Evolutionary conservation across 30 jellyfish, hydroid and myxozoan species (phyloP).

Genomic region (Hydractinia echinata): DNA sequence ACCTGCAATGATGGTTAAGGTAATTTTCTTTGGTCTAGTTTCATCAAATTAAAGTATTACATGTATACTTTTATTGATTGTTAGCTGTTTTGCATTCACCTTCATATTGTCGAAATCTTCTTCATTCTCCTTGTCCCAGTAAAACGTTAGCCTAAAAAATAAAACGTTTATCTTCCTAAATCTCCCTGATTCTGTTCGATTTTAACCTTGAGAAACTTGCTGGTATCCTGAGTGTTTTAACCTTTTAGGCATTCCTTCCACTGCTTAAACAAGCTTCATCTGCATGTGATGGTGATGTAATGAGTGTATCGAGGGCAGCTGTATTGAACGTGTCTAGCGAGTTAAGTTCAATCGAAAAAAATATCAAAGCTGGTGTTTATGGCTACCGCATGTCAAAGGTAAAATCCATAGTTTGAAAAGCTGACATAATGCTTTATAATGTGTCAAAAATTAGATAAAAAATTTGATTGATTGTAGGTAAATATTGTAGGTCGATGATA

Average conservation of each 20-base stretch:
- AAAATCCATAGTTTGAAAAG: neutral
- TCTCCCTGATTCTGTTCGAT: neutral
- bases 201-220: neutral
- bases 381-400: conserved; percentile 5
- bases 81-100: neutral
- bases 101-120: neutral
- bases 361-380: neutral
- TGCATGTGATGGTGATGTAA: neutral
- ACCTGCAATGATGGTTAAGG: neutral
- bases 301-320: conserved; percentile 4
- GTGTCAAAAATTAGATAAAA: too few relatives aligned
- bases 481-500: too few relatives aligned
- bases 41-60: neutral
- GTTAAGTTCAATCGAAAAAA: conserved; percentile 2
- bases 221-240: neutral
- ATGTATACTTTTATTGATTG: neutral
- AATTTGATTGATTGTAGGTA: neutral
- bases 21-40: neutral
- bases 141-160: too few relatives aligned
- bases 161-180: neutral
- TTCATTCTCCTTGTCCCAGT: neutral
- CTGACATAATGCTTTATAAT: neutral
- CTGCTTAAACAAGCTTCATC: conserved; percentile 9
- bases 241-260: conserved; percentile 63
- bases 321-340: neutral